A percentile compares a stretch with the other conserved stretches of the same genome.
These are phyloP conservation scores for Hippopotamus amphibius DNA, from an alignment of 2,113 vertebrate genomes.

Conservation along the genomic window DNA sequence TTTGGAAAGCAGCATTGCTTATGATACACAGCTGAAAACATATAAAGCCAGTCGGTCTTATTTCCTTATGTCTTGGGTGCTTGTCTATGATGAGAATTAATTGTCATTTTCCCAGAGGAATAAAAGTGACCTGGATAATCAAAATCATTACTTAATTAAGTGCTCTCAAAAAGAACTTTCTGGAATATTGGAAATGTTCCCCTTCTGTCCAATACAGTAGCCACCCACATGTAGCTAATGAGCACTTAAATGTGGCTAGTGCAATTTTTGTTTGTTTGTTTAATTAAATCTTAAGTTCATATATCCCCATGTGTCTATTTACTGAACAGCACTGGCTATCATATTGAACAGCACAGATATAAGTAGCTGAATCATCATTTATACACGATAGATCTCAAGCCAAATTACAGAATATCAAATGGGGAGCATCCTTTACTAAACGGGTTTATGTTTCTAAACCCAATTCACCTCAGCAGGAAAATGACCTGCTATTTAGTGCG, in stretches of 20 bases:
- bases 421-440: neutral
- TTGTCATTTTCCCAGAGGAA: constrained; percentile 39
- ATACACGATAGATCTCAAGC: neutral
- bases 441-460: neutral
- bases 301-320: neutral
- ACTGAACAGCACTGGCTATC: neutral
- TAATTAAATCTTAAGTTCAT: neutral
- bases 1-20: neutral
- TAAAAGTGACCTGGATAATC: constrained; percentile 43
- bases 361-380: neutral
- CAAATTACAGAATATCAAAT: neutral
- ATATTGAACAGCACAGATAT: neutral
- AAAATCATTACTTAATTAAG: constrained; percentile 33
- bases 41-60: neutral
- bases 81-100: constrained; percentile 38
- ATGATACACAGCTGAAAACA: neutral
- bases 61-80: neutral
- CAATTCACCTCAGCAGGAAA: constrained; percentile 12
- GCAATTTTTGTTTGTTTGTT: neutral
- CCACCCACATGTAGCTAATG: neutral
- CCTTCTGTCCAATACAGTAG: neutral
- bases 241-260: neutral
- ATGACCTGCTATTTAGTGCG: neutral
- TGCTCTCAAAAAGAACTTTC: neutral
- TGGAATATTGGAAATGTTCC: neutral